Base-by-base conservation (phyloP, 2,113 vertebrate genomes). In the Nematolebias whitei region DNA sequence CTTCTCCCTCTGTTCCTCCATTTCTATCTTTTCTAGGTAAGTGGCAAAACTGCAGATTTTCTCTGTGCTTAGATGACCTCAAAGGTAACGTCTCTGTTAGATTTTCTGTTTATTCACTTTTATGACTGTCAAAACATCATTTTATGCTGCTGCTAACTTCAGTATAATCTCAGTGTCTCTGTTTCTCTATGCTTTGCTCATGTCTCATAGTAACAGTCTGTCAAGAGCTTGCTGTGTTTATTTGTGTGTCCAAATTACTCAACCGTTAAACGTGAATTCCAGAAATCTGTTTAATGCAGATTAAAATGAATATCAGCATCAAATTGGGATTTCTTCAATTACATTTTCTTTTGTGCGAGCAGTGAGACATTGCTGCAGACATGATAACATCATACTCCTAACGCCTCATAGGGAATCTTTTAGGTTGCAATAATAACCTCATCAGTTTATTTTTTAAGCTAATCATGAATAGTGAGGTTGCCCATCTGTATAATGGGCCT, bases 21-120 rank as follows among this genome's bases (percentile, higher is more conserved):
- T 68, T 50, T 73, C 1, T 67, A 54, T 84, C 35, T 85, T 80
- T 66, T 87, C 41, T 82, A 91, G 88, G 88, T 90, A 90, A 90
- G 88, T 91, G 72, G 83, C 47, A 61, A 72, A 62, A 72, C 66
- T 52, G 20, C 76, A 10, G 63, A 67, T 82, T 69, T 49, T 83
- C 75, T 71, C 57, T 70, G 76, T 82, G 64, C 55, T 67, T 51
- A 24, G 69, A 68, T 68, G 39, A 47, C 41, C 62, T 38, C 16
- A 47, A 76, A 85, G 89, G 86, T 91, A 88, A 84, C 5, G 53
- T 53, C 12, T 22, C 4, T 47, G n/a, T 10, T 39, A 12, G 13
- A 52, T 15, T 41, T 45, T 57, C 7, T 64, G 20, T 55, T 67
- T 49, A 38, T n/a, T 14, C 29, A 50, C 23, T 50, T 18, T 41